Percentiles rank a stretch among this genome's conserved stretches.
Conservation (phyloP, 2,797 vertebrate species). For the Chlorospingus semifuscus region DNA sequence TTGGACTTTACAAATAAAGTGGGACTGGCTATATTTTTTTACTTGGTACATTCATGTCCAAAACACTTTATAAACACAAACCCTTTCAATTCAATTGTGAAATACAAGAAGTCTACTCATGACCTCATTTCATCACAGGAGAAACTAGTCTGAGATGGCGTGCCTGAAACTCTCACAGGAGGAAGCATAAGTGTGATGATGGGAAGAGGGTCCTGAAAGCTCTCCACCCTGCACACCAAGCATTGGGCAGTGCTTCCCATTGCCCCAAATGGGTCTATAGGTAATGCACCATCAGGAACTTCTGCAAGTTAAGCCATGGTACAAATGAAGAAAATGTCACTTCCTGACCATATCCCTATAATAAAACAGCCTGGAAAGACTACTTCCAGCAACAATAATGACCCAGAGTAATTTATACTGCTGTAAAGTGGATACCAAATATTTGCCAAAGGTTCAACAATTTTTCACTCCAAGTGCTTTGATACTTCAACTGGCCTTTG, state of each 20-base stretch:
- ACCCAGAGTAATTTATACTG: background rate
- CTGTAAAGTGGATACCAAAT: background rate
- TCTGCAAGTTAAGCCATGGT: background rate
- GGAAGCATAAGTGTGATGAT: background rate
- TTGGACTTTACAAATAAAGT: background rate
- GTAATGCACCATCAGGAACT: background rate
- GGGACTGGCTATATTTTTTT: background rate
- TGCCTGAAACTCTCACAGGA: background rate
- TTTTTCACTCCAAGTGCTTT: background rate
- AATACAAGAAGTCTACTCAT: background rate
- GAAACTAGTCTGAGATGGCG: background rate
- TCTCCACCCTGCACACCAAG: background rate
- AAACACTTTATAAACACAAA: background rate
- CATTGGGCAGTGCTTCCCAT: background rate
- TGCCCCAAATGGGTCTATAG: fast-evolving
- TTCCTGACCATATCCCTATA: background rate
- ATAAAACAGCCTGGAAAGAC: background rate
- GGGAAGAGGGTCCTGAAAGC: background rate
- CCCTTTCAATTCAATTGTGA: background rate
- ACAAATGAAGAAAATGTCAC: background rate
- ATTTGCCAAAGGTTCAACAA: constrained; percentile 45
- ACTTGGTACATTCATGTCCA: background rate
- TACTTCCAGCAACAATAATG: background rate
- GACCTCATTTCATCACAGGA: background rate
- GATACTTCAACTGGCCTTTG: background rate